Base-by-base conservation (phyloP, 2,888 invertebrate genomes). In the Hylaea fasciaria region DNA sequence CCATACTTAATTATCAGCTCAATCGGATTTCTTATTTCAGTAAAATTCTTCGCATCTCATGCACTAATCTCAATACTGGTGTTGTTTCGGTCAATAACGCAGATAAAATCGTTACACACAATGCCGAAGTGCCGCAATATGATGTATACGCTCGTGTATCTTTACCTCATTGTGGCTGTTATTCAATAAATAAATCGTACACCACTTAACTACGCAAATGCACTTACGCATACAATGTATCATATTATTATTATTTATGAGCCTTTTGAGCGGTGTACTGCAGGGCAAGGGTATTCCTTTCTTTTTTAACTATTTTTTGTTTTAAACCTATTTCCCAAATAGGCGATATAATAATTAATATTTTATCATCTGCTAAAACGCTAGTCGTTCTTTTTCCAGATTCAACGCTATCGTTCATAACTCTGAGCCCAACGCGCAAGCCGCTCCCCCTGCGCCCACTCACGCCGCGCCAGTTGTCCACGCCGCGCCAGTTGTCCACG, bases 361-460 rank as follows among this genome's bases (percentile, higher is more conserved):
- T n/a, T n/a, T n/a, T n/a, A n/a, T n/a, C n/a, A n/a, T n/a, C n/a
- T n/a, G n/a, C n/a, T n/a, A n/a, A n/a, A n/a, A n/a, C n/a, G n/a
- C n/a, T n/a, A n/a, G n/a, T n/a, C n/a, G n/a, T n/a, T n/a, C n/a
- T 43, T 54, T 62, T 60, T 73, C 79, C 78, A 92, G 92, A 22
- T 92, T 92, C 79, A 90, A 91, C 78, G 91, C 91, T 22, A 70
- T 91, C 44, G 91, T 92, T 32, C 87, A 88, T 76, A 89, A 88
- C 77, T 89, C 91, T 0, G 85, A 83, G 60, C 86, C 90, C 5
- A 77, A 83, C 39, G 77, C 78, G 7, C 85, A 86, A 37, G 80
- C 83, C 13, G 83, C 82, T 2, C 81, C 80, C n/a, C 65, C 81
- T 52, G 63, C 79, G 54, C 76, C 75, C 28, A 47, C 64, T 12